A percentile compares a stretch with the other conserved stretches of the same genome.
Evolutionary conservation across 2,888 invertebrate genomes (phyloP).

Genomic region (Patella pellucida): DNA sequence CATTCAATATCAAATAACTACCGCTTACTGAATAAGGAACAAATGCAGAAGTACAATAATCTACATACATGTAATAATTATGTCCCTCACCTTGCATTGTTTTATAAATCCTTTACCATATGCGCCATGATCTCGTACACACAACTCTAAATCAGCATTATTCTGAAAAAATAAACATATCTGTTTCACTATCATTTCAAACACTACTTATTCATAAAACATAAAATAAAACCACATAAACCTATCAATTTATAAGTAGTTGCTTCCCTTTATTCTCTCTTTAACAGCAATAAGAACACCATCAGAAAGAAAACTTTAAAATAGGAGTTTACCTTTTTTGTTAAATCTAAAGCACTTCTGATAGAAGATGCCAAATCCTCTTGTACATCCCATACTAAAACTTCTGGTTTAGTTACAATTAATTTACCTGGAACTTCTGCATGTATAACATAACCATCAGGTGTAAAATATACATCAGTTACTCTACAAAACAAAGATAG

Average conservation of each 20-base stretch:
- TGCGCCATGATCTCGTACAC: constrained; percentile 68
- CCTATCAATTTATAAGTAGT: constrained; percentile 15
- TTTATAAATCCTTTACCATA: constrained; percentile 74
- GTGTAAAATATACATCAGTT: not conserved
- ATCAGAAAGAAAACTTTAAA: not conserved
- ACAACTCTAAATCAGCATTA: constrained; percentile 71
- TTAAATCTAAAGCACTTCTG: constrained; percentile 34
- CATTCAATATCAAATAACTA: too few relatives aligned
- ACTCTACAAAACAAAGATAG: not conserved
- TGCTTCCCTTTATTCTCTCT: not conserved
- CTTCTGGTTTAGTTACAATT: constrained; percentile 9
- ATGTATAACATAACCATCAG: not conserved
- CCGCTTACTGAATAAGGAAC: too few relatives aligned
- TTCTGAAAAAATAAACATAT: constrained; percentile 55
- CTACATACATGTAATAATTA: not conserved
- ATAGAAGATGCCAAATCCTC: constrained; percentile 25
- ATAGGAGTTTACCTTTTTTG: constrained; percentile 34
- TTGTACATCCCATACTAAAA: constrained; percentile 8
- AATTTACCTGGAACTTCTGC: not conserved
- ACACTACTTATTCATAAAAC: too few relatives aligned
- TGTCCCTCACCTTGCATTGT: constrained; percentile 68
- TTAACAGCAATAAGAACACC: not conserved
- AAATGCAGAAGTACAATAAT: too few relatives aligned
- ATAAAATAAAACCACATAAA: too few relatives aligned
- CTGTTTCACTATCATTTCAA: too few relatives aligned